phyloP scores from a whole-genome alignment of 2,888 invertebrate species.

The Drosophila sordidapex region DNA sequence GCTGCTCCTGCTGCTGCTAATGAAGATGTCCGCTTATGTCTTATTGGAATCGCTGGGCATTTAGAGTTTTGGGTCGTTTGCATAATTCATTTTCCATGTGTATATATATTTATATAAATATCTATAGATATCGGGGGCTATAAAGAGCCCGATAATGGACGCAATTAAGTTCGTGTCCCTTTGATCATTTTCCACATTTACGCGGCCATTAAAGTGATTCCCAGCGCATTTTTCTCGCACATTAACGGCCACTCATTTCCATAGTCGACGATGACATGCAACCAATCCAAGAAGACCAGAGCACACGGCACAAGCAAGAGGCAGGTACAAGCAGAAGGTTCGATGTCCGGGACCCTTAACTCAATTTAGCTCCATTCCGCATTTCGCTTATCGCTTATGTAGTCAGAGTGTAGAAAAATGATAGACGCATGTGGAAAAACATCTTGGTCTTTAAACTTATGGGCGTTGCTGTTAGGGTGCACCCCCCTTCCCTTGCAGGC shows the following conservation, averaged over 20 bases:
- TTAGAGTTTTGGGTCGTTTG: conserved; percentile 44
- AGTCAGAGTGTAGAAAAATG: conserved; percentile 55
- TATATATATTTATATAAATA: conserved; percentile 26
- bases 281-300: conserved; percentile 16
- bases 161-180: conserved; percentile 82
- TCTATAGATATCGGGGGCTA: conserved; percentile 32
- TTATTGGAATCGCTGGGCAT: conserved; percentile 14
- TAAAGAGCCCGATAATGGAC: conserved; percentile 73
- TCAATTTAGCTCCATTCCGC: conserved; percentile 38
- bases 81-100: conserved; percentile 80
- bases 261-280: conserved; percentile 55
- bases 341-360: conserved; percentile 13
- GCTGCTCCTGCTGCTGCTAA: conserved; percentile 37
- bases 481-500: not conserved
- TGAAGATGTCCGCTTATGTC: conserved; percentile 52
- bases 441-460: conserved; percentile 40
- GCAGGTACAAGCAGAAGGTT: conserved; percentile 7
- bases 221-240: conserved; percentile 68
- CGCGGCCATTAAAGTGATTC: conserved; percentile 78
- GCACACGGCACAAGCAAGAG: not conserved
- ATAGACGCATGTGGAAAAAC: conserved; percentile 55
- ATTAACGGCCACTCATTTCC: conserved; percentile 69
- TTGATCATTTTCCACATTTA: conserved; percentile 79
- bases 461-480: conserved; percentile 38
- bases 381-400: conserved; percentile 61